Percentiles rank a stretch among this genome's conserved stretches.
phyloP scores from a whole-genome alignment of 2,888 invertebrate species.

The Pristionchus mayeri region DNA sequence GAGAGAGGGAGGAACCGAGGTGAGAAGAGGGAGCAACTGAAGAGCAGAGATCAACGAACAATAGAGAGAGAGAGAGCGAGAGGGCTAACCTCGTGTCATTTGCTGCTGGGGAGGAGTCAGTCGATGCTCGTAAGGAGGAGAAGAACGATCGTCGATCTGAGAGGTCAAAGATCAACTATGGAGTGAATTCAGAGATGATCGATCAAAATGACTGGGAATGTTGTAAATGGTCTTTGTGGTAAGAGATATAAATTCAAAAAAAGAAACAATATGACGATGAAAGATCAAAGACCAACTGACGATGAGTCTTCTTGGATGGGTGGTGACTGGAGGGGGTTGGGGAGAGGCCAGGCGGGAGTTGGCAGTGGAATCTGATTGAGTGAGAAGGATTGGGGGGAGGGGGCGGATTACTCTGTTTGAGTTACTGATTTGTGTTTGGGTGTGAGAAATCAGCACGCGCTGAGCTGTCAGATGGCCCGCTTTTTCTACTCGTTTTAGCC shows the following conservation, averaged over 20 bases:
- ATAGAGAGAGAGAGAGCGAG: not conserved
- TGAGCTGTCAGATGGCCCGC: not conserved
- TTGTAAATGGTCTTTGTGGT: too few species aligned
- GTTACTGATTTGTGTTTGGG: not conserved
- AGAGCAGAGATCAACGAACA: slow-evolving; percentile 13
- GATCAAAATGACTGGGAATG: too few species aligned
- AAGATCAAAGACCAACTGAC: slow-evolving; percentile 22
- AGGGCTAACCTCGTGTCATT: slow-evolving; percentile 11
- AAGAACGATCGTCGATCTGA: slow-evolving; percentile 39
- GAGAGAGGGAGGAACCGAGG: slow-evolving; percentile 29
- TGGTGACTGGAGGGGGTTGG: not conserved
- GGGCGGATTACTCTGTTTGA: slow-evolving; percentile 21
- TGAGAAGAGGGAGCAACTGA: not conserved
- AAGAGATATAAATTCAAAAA: too few species aligned
- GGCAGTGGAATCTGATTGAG: not conserved
- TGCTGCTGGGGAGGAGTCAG: slow-evolving; percentile 20
- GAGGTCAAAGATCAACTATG: too few species aligned
- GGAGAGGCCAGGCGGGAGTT: slow-evolving; percentile 32
- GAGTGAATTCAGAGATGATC: too few species aligned
- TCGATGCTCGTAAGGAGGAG: slow-evolving; percentile 22
- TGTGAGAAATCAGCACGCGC: not conserved
- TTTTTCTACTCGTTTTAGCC: too few species aligned
- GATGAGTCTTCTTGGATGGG: slow-evolving; percentile 31
- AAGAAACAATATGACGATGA: too few species aligned
- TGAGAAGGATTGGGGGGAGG: not conserved